These are phyloP conservation scores for Asarcornis scutulata DNA, from an alignment of 2,113 vertebrate species.

Conservation along the genomic window DNA sequence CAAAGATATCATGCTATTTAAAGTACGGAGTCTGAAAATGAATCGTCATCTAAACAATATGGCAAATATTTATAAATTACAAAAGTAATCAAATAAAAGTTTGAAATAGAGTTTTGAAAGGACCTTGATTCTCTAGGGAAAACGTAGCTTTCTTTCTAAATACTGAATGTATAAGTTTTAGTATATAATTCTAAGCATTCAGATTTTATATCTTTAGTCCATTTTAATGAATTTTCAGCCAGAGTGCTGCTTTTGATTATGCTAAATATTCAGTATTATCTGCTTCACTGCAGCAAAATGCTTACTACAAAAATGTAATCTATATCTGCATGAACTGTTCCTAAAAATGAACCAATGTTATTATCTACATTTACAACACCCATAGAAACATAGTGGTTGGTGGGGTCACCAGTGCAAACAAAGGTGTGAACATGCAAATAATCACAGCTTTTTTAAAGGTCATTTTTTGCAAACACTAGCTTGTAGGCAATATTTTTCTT, in stretches of 20 bases:
- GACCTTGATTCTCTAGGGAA: not conserved
- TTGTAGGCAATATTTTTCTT: not conserved
- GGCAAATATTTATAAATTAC: slow-evolving; percentile 6
- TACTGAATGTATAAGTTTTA: not conserved
- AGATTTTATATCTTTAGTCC: not conserved
- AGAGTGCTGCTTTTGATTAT: not conserved
- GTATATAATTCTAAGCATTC: not conserved
- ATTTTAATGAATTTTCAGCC: not conserved
- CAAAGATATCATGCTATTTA: not conserved
- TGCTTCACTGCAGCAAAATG: not conserved
- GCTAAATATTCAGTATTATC: not conserved
- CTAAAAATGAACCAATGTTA: not conserved
- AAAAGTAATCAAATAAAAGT: not conserved
- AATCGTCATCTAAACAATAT: not conserved
- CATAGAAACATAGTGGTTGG: not conserved
- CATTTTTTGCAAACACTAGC: not conserved
- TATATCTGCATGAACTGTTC: not conserved
- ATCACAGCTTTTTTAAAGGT: not conserved
- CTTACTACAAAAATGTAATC: not conserved
- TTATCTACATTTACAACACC: not conserved
- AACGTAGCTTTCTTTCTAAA: not conserved
- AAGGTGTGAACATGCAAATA: rapidly evolving
- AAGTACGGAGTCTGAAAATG: not conserved
- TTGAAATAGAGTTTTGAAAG: not conserved
- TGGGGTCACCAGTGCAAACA: not conserved